These are phyloP conservation scores for Rhyacophila brunnea DNA, from an alignment of 1,140 invertebrate genomes.

Conservation along the genomic window DNA sequence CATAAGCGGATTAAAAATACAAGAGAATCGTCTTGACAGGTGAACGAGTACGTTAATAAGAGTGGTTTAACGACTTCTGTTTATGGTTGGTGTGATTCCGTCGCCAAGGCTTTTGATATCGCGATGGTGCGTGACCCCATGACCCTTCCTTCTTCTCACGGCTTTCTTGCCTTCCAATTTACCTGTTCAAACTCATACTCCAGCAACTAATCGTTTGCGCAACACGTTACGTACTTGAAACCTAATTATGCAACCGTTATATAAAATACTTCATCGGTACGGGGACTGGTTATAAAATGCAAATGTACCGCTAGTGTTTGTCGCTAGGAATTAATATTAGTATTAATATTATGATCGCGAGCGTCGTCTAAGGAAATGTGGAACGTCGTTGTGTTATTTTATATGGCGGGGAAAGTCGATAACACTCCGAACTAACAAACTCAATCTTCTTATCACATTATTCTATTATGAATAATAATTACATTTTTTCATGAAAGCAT, in stretches of 20 bases:
- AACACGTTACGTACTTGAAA: conserved; percentile 4
- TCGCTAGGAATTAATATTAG: too few species aligned
- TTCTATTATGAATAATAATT: too few species aligned
- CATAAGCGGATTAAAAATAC: too few species aligned
- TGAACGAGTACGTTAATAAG: too few species aligned
- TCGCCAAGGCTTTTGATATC: too few species aligned
- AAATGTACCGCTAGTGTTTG: conserved; percentile 5
- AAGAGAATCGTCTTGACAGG: too few species aligned
- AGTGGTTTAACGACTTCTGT: too few species aligned
- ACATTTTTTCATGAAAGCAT: too few species aligned
- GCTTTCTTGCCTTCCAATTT: neutral
- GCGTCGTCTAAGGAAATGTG: conserved; percentile 19
- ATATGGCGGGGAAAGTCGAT: neutral
- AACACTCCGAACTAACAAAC: too few species aligned
- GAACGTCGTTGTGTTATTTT: conserved; percentile 8
- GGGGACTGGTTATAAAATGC: conserved; percentile 16
- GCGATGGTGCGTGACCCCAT: neutral
- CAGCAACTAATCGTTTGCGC: neutral
- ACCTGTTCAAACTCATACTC: too few species aligned
- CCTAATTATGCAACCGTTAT: conserved; percentile 21
- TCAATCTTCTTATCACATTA: too few species aligned
- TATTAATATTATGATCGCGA: neutral
- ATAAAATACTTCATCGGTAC: conserved; percentile 9
- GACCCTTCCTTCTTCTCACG: conserved; percentile 9
- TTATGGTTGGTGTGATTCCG: too few species aligned